phyloP scores from a whole-genome alignment of 2,113 vertebrate species.

The Phaethornis superciliosus region DNA sequence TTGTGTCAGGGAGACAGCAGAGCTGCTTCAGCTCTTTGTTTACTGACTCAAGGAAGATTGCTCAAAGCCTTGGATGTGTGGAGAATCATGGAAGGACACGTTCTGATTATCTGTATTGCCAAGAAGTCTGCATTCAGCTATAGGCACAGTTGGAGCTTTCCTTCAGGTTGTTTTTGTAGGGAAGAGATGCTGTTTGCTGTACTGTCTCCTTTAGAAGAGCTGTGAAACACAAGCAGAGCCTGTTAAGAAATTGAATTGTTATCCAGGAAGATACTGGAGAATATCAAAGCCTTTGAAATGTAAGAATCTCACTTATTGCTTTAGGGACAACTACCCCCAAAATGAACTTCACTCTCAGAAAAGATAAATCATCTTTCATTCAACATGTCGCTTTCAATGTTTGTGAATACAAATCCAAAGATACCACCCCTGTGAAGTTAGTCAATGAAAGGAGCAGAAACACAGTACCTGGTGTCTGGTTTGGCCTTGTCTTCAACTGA shows the following conservation, averaged over 20 bases:
- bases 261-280: neutral
- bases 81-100: neutral
- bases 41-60: neutral
- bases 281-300: neutral
- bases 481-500: neutral
- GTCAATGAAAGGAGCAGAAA: neutral
- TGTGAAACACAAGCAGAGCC: neutral
- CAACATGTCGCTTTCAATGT: neutral
- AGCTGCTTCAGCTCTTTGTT: conserved; percentile 48
- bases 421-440: neutral
- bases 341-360: neutral
- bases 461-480: neutral
- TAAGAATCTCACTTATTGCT: neutral
- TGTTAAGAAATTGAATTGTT: neutral
- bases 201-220: neutral
- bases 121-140: conserved; percentile 55
- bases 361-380: neutral
- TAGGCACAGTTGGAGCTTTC: neutral
- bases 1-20: neutral
- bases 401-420: neutral
- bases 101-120: neutral
- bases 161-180: neutral
- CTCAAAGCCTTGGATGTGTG: neutral
- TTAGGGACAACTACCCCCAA: neutral
- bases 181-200: neutral